Evolutionary conservation across 2,888 invertebrate species (phyloP), one percentile per base, ranked within the genome.

Genomic region (Eurytoma californica): DNA sequence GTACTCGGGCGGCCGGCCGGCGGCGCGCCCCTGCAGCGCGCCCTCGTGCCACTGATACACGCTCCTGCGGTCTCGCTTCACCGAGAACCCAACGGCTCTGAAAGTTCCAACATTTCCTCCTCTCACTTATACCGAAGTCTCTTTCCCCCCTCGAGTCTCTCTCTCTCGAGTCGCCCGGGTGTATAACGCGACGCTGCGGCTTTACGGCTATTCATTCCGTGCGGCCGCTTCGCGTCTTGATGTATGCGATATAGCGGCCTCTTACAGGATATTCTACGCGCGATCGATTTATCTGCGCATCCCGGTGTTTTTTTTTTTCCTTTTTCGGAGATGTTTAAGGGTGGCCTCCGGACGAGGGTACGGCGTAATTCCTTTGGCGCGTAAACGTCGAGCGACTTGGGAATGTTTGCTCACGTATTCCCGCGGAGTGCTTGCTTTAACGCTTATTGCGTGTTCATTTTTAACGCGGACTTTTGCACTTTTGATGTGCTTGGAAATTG

Each of bases 1-100:
- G 60, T 18, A 49, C 47, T 16, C 57, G 39, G 69, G 69, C 28
- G 18, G 49, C 5, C 80, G 76, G 30, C 72, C 72, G 70, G 58
- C 72, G 53, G 68, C 51, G 58, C 72, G 72, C 28, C 68, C 51
- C 76, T 65, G 65, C 61, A 61, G 49, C 47, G 74, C 63, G 39
- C 79, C 76, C 58, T 80, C 80, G 49, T 81, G 72, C 69, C 81
- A 81, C 76, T 81, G 81, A 72, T 81, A 81, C 47, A 79, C 81
- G 28, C 65, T 81, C 85, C 88, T 86, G 86, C 89, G 86, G 76
- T 90, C 89, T 85, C 88, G 86, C 85, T 89, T 90, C 84, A 88
- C 90, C 82, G 87, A 81, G 83, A 87, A 88, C 85, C 88, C 88
- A 83, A 89, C 85, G 80, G 87, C 87, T 89, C 90, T 90, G 90